phyloP scores from a whole-genome alignment of 2,797 vertebrate species.

The Nannoperca obscura region DNA sequence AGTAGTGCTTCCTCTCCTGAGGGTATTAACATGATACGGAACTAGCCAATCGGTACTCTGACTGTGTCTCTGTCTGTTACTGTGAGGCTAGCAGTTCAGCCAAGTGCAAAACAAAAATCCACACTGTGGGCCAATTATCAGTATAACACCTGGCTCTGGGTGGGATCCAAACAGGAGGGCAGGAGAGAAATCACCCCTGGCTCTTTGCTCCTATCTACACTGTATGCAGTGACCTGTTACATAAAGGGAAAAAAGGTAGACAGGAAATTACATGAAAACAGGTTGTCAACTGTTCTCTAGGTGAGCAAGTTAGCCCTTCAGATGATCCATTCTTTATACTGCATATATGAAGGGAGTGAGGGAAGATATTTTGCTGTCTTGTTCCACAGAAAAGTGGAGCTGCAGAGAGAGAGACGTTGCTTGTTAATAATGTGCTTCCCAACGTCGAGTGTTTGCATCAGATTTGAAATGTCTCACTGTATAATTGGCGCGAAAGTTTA shows the following conservation, averaged over 20 bases:
- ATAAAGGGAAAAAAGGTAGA: conserved; percentile 39
- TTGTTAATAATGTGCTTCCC: conserved; percentile 67
- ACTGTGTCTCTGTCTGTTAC: conserved; percentile 65
- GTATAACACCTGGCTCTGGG: conserved; percentile 80
- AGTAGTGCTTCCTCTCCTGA: conserved; percentile 65
- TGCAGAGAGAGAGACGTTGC: conserved; percentile 41
- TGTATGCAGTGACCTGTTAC: conserved; percentile 66
- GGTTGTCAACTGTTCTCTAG: conserved; percentile 24
- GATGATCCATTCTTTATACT: conserved; percentile 11
- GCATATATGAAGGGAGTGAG: background rate
- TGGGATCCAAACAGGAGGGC: conserved; percentile 73
- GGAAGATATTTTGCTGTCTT: conserved; percentile 29
- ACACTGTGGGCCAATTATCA: conserved; percentile 83
- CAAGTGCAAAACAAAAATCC: conserved; percentile 81
- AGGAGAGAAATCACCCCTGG: conserved; percentile 56
- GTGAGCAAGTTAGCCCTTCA: conserved; percentile 37
- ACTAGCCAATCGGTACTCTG: conserved; percentile 38
- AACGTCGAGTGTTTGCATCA: conserved; percentile 69
- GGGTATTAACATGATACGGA: conserved; percentile 68
- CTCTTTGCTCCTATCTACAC: conserved; percentile 57
- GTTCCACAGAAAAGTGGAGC: conserved; percentile 42
- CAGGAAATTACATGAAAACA: conserved; percentile 49
- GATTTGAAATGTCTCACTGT: conserved; percentile 77
- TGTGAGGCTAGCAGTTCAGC: conserved; percentile 77
- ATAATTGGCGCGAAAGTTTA: conserved; percentile 77